A percentile compares a stretch with the other conserved stretches of the same genome.
These are phyloP conservation scores for Caenorhabditis becei DNA, from an alignment of 2,888 invertebrate species.

Conservation along the genomic window DNA sequence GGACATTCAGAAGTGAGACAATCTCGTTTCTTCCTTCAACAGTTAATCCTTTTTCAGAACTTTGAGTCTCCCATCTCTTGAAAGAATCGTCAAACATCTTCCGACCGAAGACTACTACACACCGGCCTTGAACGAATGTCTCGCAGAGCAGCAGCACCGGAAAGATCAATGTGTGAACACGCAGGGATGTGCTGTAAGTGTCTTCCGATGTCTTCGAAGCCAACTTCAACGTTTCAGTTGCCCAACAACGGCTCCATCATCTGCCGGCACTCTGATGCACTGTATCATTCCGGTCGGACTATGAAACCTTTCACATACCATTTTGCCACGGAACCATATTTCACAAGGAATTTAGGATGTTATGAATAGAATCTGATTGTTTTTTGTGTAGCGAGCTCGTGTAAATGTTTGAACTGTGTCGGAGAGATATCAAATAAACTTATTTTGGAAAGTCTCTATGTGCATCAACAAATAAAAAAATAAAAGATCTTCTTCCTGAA, in stretches of 20 bases:
- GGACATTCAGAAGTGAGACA: constrained; percentile 21
- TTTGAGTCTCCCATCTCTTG: constrained; percentile 12
- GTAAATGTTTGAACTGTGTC: neutral
- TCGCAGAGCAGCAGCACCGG: constrained; percentile 10
- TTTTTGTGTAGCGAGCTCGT: neutral
- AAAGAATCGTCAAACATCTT: constrained; percentile 15
- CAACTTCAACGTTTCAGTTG: constrained; percentile 14
- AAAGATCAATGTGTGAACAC: constrained; percentile 37
- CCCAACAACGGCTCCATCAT: constrained; percentile 37
- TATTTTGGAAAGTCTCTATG: too few species aligned
- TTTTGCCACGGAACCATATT: constrained; percentile 46
- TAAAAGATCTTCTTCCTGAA: too few species aligned
- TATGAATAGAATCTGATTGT: constrained; percentile 26
- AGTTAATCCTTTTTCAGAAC: constrained; percentile 8
- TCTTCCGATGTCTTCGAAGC: neutral
- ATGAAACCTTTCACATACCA: constrained; percentile 49
- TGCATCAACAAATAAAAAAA: too few species aligned
- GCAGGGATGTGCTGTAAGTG: constrained; percentile 26
- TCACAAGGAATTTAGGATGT: constrained; percentile 51
- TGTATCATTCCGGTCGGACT: constrained; percentile 36
- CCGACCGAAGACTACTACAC: constrained; percentile 45
- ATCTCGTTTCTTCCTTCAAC: neutral
- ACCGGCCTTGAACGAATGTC: constrained; percentile 12
- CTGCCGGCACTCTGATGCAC: constrained; percentile 43
- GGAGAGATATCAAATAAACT: too few species aligned